phyloP scores from a whole-genome alignment of 2,888 invertebrate genomes.

The Plagodis pulveraria region DNA sequence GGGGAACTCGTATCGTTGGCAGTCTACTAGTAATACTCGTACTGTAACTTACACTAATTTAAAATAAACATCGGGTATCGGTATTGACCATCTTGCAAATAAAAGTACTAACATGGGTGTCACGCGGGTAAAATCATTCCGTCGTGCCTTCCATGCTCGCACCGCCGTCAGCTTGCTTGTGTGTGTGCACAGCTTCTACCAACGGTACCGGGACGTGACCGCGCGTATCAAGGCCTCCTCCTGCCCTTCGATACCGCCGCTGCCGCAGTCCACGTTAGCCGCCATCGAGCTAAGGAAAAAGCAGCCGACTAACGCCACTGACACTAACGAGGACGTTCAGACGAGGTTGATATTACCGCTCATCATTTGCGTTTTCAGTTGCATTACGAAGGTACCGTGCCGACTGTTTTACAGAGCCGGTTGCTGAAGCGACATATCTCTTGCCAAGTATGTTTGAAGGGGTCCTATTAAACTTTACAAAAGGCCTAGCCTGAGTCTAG shows the following conservation, averaged over 20 bases:
- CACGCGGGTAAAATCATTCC: slow-evolving; percentile 16
- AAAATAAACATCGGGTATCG: too few species aligned
- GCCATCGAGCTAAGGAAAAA: slow-evolving; percentile 63
- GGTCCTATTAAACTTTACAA: too few species aligned
- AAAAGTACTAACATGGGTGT: slow-evolving; percentile 1
- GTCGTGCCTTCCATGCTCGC: slow-evolving; percentile 15
- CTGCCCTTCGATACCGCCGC: slow-evolving; percentile 89
- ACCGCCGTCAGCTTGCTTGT: slow-evolving; percentile 31
- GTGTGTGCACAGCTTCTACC: slow-evolving; percentile 91
- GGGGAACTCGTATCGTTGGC: too few species aligned
- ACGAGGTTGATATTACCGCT: slow-evolving; percentile 73
- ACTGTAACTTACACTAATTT: too few species aligned
- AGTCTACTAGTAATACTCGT: too few species aligned
- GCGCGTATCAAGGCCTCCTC: slow-evolving; percentile 95
- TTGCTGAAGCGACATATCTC: too few species aligned
- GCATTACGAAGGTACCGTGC: too few species aligned
- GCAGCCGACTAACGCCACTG: slow-evolving; percentile 61
- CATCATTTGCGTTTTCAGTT: background rate
- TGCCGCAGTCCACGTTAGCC: slow-evolving; percentile 73
- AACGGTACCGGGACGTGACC: slow-evolving; percentile 94
- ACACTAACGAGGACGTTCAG: slow-evolving; percentile 74
- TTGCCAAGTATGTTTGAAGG: too few species aligned
- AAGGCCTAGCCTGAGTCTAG: too few species aligned
- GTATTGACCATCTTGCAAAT: background rate
- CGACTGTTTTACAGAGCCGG: too few species aligned